Evolutionary conservation across 2,888 invertebrate species (phyloP).

Genomic region (Geophilus truncorum): DNA sequence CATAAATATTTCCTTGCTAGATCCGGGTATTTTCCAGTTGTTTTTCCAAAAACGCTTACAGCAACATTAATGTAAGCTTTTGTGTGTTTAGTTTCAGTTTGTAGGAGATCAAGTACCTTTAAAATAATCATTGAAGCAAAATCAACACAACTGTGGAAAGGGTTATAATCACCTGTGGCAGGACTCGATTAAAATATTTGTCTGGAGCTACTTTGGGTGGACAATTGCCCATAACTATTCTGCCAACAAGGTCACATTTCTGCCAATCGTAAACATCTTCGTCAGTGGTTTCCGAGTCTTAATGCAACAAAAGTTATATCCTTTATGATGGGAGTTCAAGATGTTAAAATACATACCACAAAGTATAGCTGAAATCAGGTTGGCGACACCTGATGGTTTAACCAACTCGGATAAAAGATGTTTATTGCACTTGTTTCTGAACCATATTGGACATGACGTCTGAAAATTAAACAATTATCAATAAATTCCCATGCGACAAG

Average conservation of each 20-base stretch:
- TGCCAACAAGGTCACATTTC: slow-evolving; percentile 62
- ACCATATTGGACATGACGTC: slow-evolving; percentile 56
- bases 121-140: neutral
- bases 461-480: neutral
- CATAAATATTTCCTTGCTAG: neutral
- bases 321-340: too few species aligned
- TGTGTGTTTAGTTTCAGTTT: neutral
- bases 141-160: neutral
- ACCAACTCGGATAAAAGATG: slow-evolving; percentile 59
- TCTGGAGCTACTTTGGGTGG: neutral
- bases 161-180: neutral
- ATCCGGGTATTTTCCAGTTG: neutral
- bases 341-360: slow-evolving; percentile 44
- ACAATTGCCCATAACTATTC: slow-evolving; percentile 57
- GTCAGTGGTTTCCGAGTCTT: neutral
- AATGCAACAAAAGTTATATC: neutral
- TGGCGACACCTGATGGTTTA: slow-evolving; percentile 60
- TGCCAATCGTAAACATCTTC: slow-evolving; percentile 53
- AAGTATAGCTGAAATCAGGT: slow-evolving; percentile 61
- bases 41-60: neutral
- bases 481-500: too few species aligned
- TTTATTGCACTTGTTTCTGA: slow-evolving; percentile 58
- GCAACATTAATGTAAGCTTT: neutral
- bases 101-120: neutral
- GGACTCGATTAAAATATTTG: neutral